These are phyloP conservation scores for Corythoichthys haematopterus DNA, from an alignment of 2,113 vertebrate genomes.

Conservation along the genomic window DNA sequence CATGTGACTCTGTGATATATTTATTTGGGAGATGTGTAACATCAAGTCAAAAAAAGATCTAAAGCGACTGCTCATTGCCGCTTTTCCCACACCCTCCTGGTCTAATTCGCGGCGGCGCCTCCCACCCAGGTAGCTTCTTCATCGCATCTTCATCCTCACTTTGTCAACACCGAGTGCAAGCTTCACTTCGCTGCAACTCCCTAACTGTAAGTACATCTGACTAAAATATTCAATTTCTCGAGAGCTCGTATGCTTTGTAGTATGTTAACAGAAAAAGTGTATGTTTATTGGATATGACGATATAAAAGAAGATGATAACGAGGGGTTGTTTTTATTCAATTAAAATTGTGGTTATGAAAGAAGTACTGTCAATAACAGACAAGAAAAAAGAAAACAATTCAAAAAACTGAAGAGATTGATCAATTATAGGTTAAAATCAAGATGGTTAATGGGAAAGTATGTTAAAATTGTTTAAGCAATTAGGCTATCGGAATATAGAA, in stretches of 20 bases:
- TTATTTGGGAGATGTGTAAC: not conserved
- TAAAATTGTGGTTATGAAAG: no score
- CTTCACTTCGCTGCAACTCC: slow-evolving; percentile 13
- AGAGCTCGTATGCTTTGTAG: not conserved
- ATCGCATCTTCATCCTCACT: slow-evolving; percentile 43
- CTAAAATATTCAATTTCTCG: not conserved
- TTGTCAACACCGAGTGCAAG: slow-evolving; percentile 26
- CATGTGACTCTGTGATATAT: not conserved
- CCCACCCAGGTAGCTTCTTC: slow-evolving; percentile 52
- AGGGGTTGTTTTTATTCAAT: no score
- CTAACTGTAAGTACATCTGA: slow-evolving; percentile 33
- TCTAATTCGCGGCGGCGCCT: slow-evolving; percentile 40
- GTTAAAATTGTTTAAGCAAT: no score
- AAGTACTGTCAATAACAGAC: no score
- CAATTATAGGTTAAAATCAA: no score
- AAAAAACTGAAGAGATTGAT: no score
- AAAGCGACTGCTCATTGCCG: not conserved
- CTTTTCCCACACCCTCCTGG: slow-evolving; percentile 5
- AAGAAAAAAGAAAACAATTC: no score
- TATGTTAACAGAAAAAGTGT: not conserved
- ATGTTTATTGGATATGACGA: no score
- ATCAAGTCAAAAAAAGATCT: not conserved
- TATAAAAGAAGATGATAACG: no score
- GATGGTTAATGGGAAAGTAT: no score
- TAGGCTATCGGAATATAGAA: no score